Evolutionary conservation across 2,797 vertebrate genomes (phyloP).

Genomic region (Schizopygopsis malacanthus): DNA sequence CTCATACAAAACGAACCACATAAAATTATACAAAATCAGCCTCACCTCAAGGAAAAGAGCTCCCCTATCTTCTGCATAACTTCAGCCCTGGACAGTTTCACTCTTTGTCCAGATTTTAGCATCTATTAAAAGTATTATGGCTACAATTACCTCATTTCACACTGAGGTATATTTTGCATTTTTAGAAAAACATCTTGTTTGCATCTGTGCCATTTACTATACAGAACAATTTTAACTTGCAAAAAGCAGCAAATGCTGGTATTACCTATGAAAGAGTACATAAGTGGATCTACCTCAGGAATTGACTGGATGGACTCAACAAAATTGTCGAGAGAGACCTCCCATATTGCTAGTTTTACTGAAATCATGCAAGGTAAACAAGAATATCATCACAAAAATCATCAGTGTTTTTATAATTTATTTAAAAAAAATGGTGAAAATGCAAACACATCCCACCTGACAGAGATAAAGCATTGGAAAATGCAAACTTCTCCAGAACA

Average conservation of each 20-base stretch:
- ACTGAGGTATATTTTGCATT: not conserved
- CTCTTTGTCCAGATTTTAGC: constrained; percentile 88
- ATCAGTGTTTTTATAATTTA: not conserved
- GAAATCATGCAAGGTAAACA: constrained; percentile 40
- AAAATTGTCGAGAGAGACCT: constrained; percentile 92
- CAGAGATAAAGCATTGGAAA: constrained; percentile 95
- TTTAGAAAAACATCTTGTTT: not conserved
- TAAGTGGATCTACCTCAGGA: constrained; percentile 84
- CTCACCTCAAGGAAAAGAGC: constrained; percentile 92
- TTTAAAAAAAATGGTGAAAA: not conserved
- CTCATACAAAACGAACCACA: not conserved
- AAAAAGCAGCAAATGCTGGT: constrained; percentile 9
- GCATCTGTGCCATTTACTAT: not conserved
- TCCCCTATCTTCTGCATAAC: constrained; percentile 99
- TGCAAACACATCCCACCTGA: constrained; percentile 83
- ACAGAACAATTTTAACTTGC: not conserved
- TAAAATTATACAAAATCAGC: constrained; percentile 19
- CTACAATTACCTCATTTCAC: not conserved
- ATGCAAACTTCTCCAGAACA: constrained; percentile 94
- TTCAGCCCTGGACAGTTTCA: constrained; percentile 93
- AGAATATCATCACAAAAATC: constrained; percentile 15
- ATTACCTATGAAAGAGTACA: constrained; percentile 35
- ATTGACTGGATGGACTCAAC: constrained; percentile 98
- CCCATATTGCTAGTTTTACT: constrained; percentile 99
- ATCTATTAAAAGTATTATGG: constrained; percentile 74